A percentile compares a stretch with the other conserved stretches of the same genome.
Evolutionary conservation across 2,113 vertebrate genomes (phyloP).

Genomic region (Porphyrio hochstetteri): DNA sequence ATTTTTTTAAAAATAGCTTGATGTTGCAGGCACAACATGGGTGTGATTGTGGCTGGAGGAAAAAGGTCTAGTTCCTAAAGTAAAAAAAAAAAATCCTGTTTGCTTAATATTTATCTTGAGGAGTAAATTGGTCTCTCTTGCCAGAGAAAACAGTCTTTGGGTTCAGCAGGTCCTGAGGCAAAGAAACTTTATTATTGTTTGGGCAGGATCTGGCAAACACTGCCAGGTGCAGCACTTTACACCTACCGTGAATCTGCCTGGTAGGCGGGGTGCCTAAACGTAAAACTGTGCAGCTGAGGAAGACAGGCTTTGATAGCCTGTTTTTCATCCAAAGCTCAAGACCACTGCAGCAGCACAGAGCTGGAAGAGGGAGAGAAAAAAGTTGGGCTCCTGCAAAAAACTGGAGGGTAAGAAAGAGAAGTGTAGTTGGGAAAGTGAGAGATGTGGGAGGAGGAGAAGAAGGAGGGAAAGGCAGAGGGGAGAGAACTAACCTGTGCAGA

Average conservation of each 20-base stretch:
- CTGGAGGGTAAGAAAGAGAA: neutral
- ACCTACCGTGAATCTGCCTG: neutral
- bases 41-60: constrained; percentile 25
- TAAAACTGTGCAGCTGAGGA: neutral
- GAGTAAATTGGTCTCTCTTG: constrained; percentile 8
- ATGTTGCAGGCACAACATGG: neutral
- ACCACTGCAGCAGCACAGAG: neutral
- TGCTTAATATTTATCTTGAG: neutral
- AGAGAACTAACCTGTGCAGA: neutral
- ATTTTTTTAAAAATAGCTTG: constrained; percentile 56
- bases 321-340: neutral
- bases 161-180: constrained; percentile 43
- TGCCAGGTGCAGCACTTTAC: constrained; percentile 6
- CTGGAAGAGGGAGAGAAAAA: neutral
- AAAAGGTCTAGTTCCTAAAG: constrained; percentile 24
- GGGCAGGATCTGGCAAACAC: constrained; percentile 1
- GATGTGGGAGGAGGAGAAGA: neutral
- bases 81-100: neutral
- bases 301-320: neutral
- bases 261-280: neutral
- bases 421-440: neutral
- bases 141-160: constrained; percentile 50
- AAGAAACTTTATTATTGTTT: constrained; percentile 45
- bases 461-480: neutral
- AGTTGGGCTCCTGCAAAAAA: neutral